phyloP scores from a whole-genome alignment of 2,797 vertebrate species.

The Morelia viridis region DNA sequence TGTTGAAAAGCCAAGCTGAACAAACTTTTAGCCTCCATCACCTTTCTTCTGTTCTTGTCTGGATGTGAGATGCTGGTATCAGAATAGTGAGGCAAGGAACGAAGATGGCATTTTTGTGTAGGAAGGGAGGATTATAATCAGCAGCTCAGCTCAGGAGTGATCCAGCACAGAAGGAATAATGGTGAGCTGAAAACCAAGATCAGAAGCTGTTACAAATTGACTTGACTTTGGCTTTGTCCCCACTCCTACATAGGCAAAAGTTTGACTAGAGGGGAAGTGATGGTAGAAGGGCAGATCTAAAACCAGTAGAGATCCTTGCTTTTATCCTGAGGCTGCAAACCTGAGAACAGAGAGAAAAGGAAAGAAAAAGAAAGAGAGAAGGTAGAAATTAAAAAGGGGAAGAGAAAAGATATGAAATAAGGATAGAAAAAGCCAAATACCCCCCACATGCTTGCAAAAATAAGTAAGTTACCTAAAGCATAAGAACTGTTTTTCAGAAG shows the following conservation, averaged over 20 bases:
- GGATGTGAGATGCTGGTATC: constrained; percentile 58
- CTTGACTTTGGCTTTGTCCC: constrained; percentile 72
- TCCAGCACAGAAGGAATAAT: constrained; percentile 86
- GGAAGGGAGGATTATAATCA: constrained; percentile 61
- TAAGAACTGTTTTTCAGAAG: constrained; percentile 1
- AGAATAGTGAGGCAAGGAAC: constrained; percentile 46
- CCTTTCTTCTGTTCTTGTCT: constrained; percentile 60
- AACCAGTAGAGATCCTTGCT: constrained; percentile 98
- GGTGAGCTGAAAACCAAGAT: constrained; percentile 95
- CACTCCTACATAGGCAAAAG: constrained; percentile 74
- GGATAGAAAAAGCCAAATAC: constrained; percentile 65
- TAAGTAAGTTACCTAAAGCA: constrained; percentile 32
- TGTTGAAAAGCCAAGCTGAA: constrained; percentile 50
- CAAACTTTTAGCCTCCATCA: constrained; percentile 62
- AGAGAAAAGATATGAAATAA: constrained; percentile 68
- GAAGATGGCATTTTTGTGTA: constrained; percentile 53
- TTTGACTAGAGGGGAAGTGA: constrained; percentile 72
- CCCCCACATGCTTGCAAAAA: constrained; percentile 44
- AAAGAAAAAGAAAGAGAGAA: constrained; percentile 60
- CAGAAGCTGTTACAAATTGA: constrained; percentile 90
- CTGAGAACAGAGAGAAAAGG: constrained; percentile 80
- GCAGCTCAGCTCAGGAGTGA: constrained; percentile 89
- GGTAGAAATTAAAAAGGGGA: constrained; percentile 32
- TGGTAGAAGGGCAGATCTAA: constrained; percentile 79
- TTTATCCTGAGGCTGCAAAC: constrained; percentile 95